Evolutionary conservation across 2,113 vertebrate species (phyloP), one percentile per base, ranked within the genome.

Genomic region (Burhinus oedicnemus): DNA sequence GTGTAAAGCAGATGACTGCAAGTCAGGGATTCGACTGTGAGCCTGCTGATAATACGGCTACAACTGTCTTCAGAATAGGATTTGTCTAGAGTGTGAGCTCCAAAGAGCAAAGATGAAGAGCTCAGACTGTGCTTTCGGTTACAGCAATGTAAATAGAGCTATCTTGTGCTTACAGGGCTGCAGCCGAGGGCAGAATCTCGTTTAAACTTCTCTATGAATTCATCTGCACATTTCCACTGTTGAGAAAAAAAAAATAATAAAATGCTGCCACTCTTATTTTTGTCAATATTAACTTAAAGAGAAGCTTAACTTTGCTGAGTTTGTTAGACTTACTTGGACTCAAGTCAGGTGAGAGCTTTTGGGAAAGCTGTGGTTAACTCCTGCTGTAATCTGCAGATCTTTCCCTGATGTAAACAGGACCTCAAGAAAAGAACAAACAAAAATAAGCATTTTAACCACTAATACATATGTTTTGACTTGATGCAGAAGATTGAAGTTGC

Each of bases 371-470:
- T 64, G 49, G 70, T 88, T 83, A 87, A 86, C n/a, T 95, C 76
- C 75, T 90, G 83, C 55, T 95, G 91, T 45, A 47, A 84, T 68
- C 87, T 66, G 64, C 79, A 97, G 85, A 71, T 75, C 69, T 36
- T 85, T 64, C 87, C 81, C 78, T 70, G 55, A n/a, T 91, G 66
- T 18, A 80, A 89, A 85, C 66, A 85, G 78, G 75, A 95, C 91
- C 91, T 96, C 26, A 51, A 90, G 71, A 80, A 51, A 77, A 96
- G 47, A 94, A 87, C 25, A 94, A 87, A 92, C 15, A 76, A 69
- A 93, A 91, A 79, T 3, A 84, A 80, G 58, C 62, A 81, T 83
- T 94, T 95, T 66, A 95, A 62, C 61, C 87, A 91, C 79, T 6
- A 95, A 58, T 42, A 58, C 20, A 15, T 21, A 20, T 36, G 15